These are phyloP conservation scores for Drosophila kurseongensis DNA, from an alignment of 1,140 invertebrate species.

Conservation along the genomic window DNA sequence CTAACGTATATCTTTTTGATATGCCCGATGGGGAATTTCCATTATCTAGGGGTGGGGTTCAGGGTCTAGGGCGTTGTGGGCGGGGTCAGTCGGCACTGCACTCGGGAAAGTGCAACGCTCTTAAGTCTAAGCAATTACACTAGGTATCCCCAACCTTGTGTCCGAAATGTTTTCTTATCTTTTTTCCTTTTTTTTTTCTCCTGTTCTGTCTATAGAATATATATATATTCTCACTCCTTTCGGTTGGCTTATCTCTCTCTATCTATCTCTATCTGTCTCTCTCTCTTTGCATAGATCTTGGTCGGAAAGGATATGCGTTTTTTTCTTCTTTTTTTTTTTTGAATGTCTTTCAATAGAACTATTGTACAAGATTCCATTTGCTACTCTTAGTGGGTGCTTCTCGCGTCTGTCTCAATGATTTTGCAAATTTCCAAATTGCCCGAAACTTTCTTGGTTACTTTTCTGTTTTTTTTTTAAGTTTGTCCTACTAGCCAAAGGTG, in stretches of 20 bases:
- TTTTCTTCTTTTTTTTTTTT: constrained; percentile 13
- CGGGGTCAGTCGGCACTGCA: constrained; percentile 59
- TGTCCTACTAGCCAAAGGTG: constrained; percentile 48
- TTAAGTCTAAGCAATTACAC: constrained; percentile 83
- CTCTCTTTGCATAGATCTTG: constrained; percentile 53
- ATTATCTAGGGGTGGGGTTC: constrained; percentile 27
- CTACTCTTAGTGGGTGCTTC: constrained; percentile 64
- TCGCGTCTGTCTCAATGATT: constrained; percentile 71
- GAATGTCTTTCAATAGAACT: constrained; percentile 71
- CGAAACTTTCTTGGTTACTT: constrained; percentile 44
- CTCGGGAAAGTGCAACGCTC: constrained; percentile 72
- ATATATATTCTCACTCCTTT: constrained; percentile 13
- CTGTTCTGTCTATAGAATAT: constrained; percentile 31
- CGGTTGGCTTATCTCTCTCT: constrained; percentile 16
- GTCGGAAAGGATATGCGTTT: constrained; percentile 14
- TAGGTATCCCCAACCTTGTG: constrained; percentile 84
- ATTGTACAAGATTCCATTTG: constrained; percentile 84
- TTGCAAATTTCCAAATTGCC: constrained; percentile 81
- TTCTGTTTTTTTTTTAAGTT: background rate
- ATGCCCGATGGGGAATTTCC: constrained; percentile 40
- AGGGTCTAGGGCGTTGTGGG: constrained; percentile 1
- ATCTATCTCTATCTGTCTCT: constrained; percentile 46
- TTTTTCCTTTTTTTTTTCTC: constrained; percentile 22
- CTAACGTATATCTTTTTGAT: constrained; percentile 19
- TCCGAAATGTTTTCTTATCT: constrained; percentile 53